Base-by-base conservation (phyloP, 2,888 invertebrate genomes). In the Chrysomela aeneicollis region DNA sequence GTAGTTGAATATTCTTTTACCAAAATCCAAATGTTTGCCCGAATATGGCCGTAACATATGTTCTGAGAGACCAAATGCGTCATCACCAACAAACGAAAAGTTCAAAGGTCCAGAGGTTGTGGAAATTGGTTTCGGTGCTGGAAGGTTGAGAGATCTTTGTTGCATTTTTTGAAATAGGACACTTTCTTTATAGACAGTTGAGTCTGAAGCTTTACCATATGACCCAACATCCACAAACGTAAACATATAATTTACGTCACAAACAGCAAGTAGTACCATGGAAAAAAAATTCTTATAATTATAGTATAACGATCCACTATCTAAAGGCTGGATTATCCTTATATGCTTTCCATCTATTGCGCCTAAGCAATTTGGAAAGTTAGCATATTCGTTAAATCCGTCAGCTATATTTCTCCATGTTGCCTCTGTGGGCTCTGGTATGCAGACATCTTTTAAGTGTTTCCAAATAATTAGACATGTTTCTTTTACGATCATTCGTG, bases 121-220 rank as follows among this genome's bases (percentile, higher is more conserved):
- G n/a, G n/a, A n/a, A n/a, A n/a, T n/a, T n/a, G n/a, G n/a, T n/a
- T n/a, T n/a, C n/a, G n/a, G n/a, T n/a, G n/a, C n/a, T n/a, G n/a
- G n/a, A n/a, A n/a, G n/a, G n/a, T n/a, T n/a, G n/a, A n/a, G n/a
- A n/a, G n/a, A n/a, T n/a, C n/a, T n/a, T n/a, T n/a, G n/a, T n/a
- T n/a, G n/a, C 22, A 63, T 58, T 59, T 35, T 59, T 63, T 52
- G 53, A 59, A 46, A 55, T 17, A 64, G 47, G 49, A n/a, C 42
- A 26, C 59, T 59, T 46, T 59, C 46, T 63, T 63, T 52, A 57
- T 57, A 53, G 55, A 60, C 60, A 22, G 51, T 49, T 19, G 60
- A 59, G 32, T 64, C 64, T 50, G 54, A 59, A 59, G 53, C 53
- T 57, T 63, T 63, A 37, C 57, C 63, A 59, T 59, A 59, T 12